Evolutionary conservation across 2,797 vertebrate species (phyloP).

Genomic region (Chelon labrosus): DNA sequence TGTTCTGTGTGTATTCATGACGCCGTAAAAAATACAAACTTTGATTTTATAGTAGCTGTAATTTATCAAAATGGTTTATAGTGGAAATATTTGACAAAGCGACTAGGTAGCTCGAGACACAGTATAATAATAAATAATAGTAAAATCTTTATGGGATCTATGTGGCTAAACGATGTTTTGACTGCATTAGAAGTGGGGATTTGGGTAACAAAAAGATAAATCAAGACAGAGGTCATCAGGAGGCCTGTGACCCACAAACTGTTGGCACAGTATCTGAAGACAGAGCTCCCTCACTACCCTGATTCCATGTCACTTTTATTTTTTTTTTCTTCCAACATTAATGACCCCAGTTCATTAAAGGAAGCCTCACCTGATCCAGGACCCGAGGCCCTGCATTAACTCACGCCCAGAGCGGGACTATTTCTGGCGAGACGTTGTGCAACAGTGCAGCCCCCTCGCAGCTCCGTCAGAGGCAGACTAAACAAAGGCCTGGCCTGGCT

Average conservation of each 20-base stretch:
- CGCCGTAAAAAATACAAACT: conserved; percentile 70
- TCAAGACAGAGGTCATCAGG: conserved; percentile 61
- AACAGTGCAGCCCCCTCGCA: conserved; percentile 68
- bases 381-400: conserved; percentile 62
- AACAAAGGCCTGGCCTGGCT: conserved; percentile 84
- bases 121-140: conserved; percentile 68
- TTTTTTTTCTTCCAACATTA: conserved; percentile 30
- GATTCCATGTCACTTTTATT: conserved; percentile 39
- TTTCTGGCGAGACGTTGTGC: conserved; percentile 57
- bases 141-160: conserved; percentile 75
- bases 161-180: conserved; percentile 69
- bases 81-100: conserved; percentile 65
- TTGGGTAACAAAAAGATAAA: conserved; percentile 54
- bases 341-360: conserved; percentile 68
- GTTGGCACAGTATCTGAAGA: conserved; percentile 56
- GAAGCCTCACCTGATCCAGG: conserved; percentile 69
- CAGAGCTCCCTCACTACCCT: conserved; percentile 9
- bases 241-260: conserved; percentile 55
- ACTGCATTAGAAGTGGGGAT: conserved; percentile 58
- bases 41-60: conserved; percentile 69
- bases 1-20: conserved; percentile 68
- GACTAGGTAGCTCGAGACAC: conserved; percentile 60
- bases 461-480: conserved; percentile 80
- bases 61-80: conserved; percentile 75
- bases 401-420: conserved; percentile 64